Evolutionary conservation across 2,888 invertebrate species (phyloP).

Genomic region (Leptinotarsa haldemani): DNA sequence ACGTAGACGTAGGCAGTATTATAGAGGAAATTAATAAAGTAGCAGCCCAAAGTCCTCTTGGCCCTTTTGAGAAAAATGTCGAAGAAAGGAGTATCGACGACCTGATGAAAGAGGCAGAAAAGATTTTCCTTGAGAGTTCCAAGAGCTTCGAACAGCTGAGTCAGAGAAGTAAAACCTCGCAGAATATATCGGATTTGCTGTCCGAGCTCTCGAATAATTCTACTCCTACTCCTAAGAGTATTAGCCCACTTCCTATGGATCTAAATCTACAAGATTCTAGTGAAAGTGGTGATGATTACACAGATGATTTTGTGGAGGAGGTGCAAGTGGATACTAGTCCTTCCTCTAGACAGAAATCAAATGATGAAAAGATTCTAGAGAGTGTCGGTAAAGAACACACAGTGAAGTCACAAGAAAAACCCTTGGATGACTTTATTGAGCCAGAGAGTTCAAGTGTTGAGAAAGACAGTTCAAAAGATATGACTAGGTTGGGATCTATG

Average conservation of each 20-base stretch:
- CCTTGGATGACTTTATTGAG: constrained; percentile 15
- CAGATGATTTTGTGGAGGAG: constrained; percentile 60
- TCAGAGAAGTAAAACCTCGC: constrained; percentile 63
- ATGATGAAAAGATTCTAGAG: neutral
- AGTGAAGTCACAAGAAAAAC: neutral
- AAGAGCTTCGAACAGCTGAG: constrained; percentile 66
- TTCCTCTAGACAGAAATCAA: constrained; percentile 1
- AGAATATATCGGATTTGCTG: constrained; percentile 60
- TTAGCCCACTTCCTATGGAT: constrained; percentile 62
- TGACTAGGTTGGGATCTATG: constrained; percentile 36
- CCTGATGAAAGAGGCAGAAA: constrained; percentile 71
- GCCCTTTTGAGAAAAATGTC: constrained; percentile 63
- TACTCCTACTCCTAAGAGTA: constrained; percentile 62
- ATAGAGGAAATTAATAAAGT: constrained; percentile 76
- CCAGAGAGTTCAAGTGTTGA: neutral
- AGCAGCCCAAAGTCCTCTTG: constrained; percentile 64
- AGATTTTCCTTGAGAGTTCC: constrained; percentile 66
- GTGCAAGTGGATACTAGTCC: constrained; percentile 50
- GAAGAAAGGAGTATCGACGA: constrained; percentile 71
- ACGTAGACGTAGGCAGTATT: constrained; percentile 76
- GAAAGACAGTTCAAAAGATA: constrained; percentile 19
- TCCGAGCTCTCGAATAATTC: constrained; percentile 55
- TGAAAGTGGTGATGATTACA: constrained; percentile 56
- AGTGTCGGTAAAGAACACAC: constrained; percentile 1
- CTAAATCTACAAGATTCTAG: constrained; percentile 43